These are phyloP conservation scores for Mythimna impura DNA, from an alignment of 2,888 invertebrate genomes.

Conservation along the genomic window DNA sequence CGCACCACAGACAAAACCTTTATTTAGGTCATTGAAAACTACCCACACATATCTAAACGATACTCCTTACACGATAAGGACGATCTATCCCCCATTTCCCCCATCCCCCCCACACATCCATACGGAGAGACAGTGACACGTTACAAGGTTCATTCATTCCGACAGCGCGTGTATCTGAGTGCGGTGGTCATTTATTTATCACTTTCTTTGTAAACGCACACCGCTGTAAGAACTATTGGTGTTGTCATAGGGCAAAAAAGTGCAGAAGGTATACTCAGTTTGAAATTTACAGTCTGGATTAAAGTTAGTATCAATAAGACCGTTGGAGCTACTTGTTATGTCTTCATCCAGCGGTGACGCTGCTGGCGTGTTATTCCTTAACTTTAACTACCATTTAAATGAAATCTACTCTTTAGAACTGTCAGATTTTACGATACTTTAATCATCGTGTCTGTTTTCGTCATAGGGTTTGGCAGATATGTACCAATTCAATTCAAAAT, in stretches of 20 bases:
- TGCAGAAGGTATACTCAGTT: slow-evolving; percentile 3
- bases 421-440: too few species aligned
- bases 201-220: slow-evolving; percentile 31
- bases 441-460: too few species aligned
- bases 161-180: slow-evolving; percentile 6
- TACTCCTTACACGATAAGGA: slow-evolving; percentile 16
- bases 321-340: neutral
- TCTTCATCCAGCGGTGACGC: too few species aligned
- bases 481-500: too few species aligned
- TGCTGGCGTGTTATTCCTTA: too few species aligned
- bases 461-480: too few species aligned
- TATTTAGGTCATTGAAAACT: slow-evolving; percentile 24
- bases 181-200: slow-evolving; percentile 40
- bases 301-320: neutral
- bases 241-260: neutral
- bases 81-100: neutral
- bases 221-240: neutral
- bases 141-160: slow-evolving; percentile 32
- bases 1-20: neutral
- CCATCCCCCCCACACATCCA: neutral
- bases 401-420: too few species aligned
- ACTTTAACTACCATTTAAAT: too few species aligned
- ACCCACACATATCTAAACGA: neutral
- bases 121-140: slow-evolving; percentile 33
- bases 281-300: neutral